Percentiles rank a stretch among this genome's conserved stretches.
These are phyloP conservation scores for Lemur catta DNA, from an alignment of 2,797 vertebrate species.

Conservation along the genomic window DNA sequence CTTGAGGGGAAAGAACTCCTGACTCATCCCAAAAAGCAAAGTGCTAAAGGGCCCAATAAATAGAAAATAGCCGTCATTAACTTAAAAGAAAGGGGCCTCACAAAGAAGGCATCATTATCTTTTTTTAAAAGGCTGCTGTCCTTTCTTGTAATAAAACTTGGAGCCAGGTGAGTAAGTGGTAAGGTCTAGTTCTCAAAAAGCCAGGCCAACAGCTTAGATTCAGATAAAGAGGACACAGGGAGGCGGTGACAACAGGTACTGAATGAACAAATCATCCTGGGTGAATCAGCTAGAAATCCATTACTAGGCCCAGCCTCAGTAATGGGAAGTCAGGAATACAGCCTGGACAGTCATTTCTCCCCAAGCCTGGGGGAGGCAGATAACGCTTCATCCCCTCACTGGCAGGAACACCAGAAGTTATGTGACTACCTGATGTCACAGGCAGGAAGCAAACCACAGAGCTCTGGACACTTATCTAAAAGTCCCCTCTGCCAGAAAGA, in stretches of 20 bases:
- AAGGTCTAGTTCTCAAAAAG: conserved; percentile 49
- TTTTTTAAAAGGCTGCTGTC: conserved; percentile 53
- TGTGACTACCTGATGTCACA: neutral
- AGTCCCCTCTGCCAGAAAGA: neutral
- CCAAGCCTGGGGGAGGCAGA: neutral
- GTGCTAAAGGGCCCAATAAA: conserved; percentile 44
- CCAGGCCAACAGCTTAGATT: neutral
- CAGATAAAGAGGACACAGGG: neutral
- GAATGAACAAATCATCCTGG: neutral
- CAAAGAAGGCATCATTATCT: conserved; percentile 45
- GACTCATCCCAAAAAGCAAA: conserved; percentile 53
- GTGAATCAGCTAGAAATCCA: conserved; percentile 10
- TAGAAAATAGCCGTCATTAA: conserved; percentile 62
- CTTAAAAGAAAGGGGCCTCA: conserved; percentile 63
- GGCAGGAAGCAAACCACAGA: neutral
- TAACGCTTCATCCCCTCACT: too few relatives aligned
- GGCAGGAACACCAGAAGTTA: neutral
- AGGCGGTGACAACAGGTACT: neutral
- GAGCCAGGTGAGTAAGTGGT: conserved; percentile 51
- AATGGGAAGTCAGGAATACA: neutral
- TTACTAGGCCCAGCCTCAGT: neutral
- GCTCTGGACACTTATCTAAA: neutral
- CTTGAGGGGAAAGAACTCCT: conserved; percentile 20
- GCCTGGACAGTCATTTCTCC: neutral
- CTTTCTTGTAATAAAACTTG: conserved; percentile 63